Evolutionary conservation across 2,113 vertebrate species (phyloP), one percentile per base, ranked within the genome.

Genomic region (Chaetodon trifascialis): DNA sequence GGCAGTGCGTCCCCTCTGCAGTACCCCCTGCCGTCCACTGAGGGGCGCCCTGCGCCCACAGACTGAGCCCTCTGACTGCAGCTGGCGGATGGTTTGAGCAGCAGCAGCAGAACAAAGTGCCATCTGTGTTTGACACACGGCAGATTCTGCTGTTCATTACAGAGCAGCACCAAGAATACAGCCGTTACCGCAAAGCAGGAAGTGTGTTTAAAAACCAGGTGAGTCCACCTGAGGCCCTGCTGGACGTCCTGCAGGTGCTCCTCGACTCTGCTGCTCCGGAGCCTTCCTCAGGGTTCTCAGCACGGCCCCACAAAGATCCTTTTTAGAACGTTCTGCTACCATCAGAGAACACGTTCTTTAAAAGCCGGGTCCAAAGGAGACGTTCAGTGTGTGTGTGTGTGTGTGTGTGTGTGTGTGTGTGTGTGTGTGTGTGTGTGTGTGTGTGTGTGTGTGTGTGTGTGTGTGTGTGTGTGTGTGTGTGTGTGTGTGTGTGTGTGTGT

Each of bases 101-200:
- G 70, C 52, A 78, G 36, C 12, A 49, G 63, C 71, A 54, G 75
- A 75, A 75, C 85, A 83, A 67, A 80, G 63, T 68, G 36, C 59
- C 79, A 74, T 81, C 79, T 81, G 77, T 69, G 55, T 73, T 63
- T 56, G 62, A 55, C 40, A 36, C 17, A 19, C 1, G 11, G n/a
- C 76, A 72, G 54, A 42, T 70, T 34, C 54, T 65, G 10, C 67
- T 42, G 64, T 79, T 78, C n/a, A 66, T 76, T 44, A 71, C 11
- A 10, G 17, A 64, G 49, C n/a, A 5, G 16, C 0, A 51, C 14
- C 70, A 82, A 71, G 30, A 75, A 83, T 75, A 54, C 59, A 75
- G 58, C 59, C 23, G 46, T 86, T 68, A 62, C 25, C 34, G 30
- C 9, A 15, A 46, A 56, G n/a, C 7, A 25, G 42, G 40, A 62